Evolutionary conservation across 2,888 invertebrate genomes (phyloP), one percentile per base, ranked within the genome.

Genomic region (Arrhopalites spinosus): DNA sequence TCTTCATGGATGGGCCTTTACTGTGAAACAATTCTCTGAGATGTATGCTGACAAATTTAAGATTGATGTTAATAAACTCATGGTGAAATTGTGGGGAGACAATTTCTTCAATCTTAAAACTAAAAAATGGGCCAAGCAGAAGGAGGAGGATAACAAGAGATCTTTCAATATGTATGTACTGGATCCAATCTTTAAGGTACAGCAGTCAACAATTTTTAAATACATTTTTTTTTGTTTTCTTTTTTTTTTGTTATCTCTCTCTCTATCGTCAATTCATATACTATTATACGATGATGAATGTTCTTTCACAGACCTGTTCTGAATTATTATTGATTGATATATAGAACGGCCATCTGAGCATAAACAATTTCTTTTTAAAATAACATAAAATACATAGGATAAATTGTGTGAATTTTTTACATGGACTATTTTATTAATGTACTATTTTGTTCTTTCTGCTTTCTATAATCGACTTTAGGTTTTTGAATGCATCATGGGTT

Each of bases 1-100:
- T 84, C 93, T 99, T 80, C 99, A 99, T 87, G 98, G 99, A 81
- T 99, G 99, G 99, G 99, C 98, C 70, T 99, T 99, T 88, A 99
- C 99, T 80, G 90, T 99, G 82, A 99, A 99, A 89, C 98, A 99
- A 89, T 99, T 99, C 89, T 89, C 98, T 67, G 98, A 98, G 88
- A 96, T 99, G 93, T 99, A 99, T 86, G 93, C 97, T 45, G 94
- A 94, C 86, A 99, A 98, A 88, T 99, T 99, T 90, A 96, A 97
- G 88, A 95, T 98, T 82, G 96, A 98, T 87, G 92, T 93, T 70
- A 93, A 92, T 83, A 98, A 98, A 87, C 91, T 99, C 84, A 99
- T 99, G 98, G 96, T 94, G 89, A 89, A 89, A 86, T 88, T 95
- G 77, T 99, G 99, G 99, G 99, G 99, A 85, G 98, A 99, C 87